phyloP scores from a whole-genome alignment of 2,888 invertebrate genomes.

The Congeria kusceri region DNA sequence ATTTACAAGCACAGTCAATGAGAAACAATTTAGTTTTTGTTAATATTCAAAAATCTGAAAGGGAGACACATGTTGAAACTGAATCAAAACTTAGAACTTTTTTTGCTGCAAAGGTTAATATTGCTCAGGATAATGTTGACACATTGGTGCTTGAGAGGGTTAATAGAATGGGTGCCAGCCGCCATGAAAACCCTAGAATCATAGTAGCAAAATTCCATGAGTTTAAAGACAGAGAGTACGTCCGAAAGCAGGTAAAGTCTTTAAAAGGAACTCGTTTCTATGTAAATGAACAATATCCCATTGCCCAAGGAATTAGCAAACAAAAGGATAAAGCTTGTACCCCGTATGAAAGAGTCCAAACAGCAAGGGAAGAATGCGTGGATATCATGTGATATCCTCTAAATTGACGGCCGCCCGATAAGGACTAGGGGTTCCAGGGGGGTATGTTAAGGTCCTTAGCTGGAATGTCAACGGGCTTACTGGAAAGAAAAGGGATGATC shows the following conservation, averaged over 20 bases:
- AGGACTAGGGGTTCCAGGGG: constrained; percentile 1
- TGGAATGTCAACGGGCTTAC: constrained; percentile 18
- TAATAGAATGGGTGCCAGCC: background rate
- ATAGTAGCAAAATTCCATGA: too few species aligned
- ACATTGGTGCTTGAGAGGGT: background rate
- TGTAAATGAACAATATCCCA: background rate
- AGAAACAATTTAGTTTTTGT: too few species aligned
- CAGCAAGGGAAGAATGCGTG: too few species aligned
- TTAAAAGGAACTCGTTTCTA: too few species aligned
- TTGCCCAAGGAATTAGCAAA: background rate
- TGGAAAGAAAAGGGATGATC: background rate
- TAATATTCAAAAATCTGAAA: too few species aligned
- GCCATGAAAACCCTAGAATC: too few species aligned
- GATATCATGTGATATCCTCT: background rate
- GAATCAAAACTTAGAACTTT: background rate
- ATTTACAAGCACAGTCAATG: background rate
- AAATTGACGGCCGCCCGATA: background rate
- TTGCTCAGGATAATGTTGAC: background rate
- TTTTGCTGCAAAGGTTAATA: background rate
- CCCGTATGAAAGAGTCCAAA: too few species aligned
- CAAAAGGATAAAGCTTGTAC: background rate
- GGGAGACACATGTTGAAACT: too few species aligned
- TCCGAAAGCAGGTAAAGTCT: too few species aligned
- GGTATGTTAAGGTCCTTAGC: background rate
- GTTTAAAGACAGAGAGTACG: too few species aligned